Conservation (phyloP, 37 sponge, comb jelly and placozoan species). For the Amphimedon queenslandica region DNA sequence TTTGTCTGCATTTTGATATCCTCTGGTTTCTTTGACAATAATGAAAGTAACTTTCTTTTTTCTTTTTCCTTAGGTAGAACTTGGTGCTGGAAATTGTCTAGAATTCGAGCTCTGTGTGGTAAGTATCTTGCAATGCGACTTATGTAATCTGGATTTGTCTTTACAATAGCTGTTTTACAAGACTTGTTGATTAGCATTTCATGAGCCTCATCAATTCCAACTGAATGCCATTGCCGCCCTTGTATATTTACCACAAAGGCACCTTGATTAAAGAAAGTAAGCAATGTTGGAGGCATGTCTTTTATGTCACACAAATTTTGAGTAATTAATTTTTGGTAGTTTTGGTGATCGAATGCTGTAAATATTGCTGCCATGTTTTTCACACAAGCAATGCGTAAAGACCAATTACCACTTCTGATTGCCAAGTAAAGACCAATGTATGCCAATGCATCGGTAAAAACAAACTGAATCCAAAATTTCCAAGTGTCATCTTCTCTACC, state of each 20-base stretch:
- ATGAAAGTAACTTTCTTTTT: not conserved
- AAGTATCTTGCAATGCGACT: not conserved
- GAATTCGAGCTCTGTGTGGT: not conserved
- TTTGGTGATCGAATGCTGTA: constrained; percentile 11
- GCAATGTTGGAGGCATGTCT: not conserved
- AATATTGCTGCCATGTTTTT: constrained; percentile 15
- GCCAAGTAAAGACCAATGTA: constrained; percentile 10
- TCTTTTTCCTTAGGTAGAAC: constrained; percentile 7
- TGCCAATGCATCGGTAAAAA: constrained; percentile 10
- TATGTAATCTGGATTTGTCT: constrained; percentile 11
- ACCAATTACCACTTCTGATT: constrained; percentile 20
- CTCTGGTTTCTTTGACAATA: not conserved
- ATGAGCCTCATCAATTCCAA: constrained; percentile 15
- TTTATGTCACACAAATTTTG: constrained; percentile 10
- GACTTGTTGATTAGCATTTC: constrained; percentile 14
- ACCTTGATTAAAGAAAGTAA: constrained; percentile 8
- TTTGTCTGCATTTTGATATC: constrained; percentile 5
- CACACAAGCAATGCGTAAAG: constrained; percentile 2
- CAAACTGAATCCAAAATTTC: constrained; percentile 26
- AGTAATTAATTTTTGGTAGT: constrained; percentile 5
- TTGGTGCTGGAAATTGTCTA: not conserved
- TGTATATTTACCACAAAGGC: not conserved
- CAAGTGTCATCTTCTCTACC: constrained; percentile 23
- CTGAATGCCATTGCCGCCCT: constrained; percentile 17
- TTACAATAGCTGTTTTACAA: constrained; percentile 13